Base-by-base conservation (phyloP, 1,140 invertebrate genomes). In the Vanessa tameamea region DNA sequence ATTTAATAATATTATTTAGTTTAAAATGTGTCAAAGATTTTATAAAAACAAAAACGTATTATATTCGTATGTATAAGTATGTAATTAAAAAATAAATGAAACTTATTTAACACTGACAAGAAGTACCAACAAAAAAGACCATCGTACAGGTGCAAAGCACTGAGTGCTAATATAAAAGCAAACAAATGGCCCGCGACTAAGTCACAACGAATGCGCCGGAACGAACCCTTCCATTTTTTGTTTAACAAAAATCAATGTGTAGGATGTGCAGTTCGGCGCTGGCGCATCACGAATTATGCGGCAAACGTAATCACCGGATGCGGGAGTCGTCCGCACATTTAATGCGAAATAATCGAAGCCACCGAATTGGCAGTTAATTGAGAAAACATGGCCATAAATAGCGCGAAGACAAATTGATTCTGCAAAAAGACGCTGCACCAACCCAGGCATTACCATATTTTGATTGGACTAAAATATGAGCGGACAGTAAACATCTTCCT, bases 341-440 rank as follows among this genome's bases (percentile, higher is more conserved):
- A 87, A 87, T 80, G 88, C 90, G 84, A 91, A 92, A 92, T 89
- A 89, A 91, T 90, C 86, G 85, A 86, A 91, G 87, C 89, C 86
- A 89, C 88, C 88, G 90, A 91, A 92, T 91, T 87, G 85, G 82
- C 87, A 87, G 90, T 88, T 92, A 92, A 92, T 92, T 91, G 89
- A 79, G 69, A 84, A 82, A 84, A 90, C 89, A 90, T 76, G 87
- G 79, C 79, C 82, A 87, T 91, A 90, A 90, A 90, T 89, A 83
- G 81, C 78, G 73, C 76, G 72, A 78, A 74, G 76, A 81, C 84
- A 88, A 90, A 91, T 90, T 90, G 87, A 89, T 87, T 89, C 83
- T 73, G 80, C 81, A 74, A 81, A 78, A 75, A 75, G 76, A 72
- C 71, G 79, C 68, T 73, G 75, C 78, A 68, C 68, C 55, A 47